Conservation (phyloP, 2,797 vertebrate species). For the Chelmon rostratus region DNA sequence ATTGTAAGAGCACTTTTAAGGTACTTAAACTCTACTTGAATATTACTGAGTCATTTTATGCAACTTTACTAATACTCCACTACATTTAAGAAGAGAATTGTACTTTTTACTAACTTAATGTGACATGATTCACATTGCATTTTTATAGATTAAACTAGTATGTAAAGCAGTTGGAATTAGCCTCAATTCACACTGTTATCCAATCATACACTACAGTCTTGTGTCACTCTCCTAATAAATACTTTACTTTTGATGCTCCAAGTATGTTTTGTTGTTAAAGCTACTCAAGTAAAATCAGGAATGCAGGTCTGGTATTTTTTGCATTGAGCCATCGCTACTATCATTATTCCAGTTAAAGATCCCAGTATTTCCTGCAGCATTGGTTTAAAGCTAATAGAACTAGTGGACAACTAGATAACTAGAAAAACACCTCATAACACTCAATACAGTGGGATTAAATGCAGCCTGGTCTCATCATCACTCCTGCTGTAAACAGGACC, state of each 20-base stretch:
- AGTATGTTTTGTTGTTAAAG: background rate
- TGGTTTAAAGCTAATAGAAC: background rate
- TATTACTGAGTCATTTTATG: background rate
- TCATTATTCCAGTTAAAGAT: background rate
- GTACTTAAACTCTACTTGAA: background rate
- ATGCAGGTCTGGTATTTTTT: background rate
- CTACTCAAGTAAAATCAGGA: background rate
- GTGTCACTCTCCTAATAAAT: background rate
- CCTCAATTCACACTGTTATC: too few relatives aligned
- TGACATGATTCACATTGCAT: too few relatives aligned
- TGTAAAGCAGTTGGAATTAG: too few relatives aligned
- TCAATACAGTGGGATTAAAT: background rate
- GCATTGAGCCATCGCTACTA: background rate
- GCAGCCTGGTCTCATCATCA: background rate
- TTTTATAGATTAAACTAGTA: too few relatives aligned
- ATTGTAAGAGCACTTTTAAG: background rate
- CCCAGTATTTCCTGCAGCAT: background rate
- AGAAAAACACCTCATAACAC: too few relatives aligned
- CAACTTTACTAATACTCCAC: background rate
- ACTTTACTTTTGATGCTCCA: background rate
- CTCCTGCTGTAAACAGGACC: background rate
- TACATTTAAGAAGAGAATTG: background rate
- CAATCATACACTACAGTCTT: too few relatives aligned
- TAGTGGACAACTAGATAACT: background rate
- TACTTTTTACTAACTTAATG: background rate